Evolutionary conservation across 2,113 vertebrate genomes (phyloP).

Genomic region (Takifugu bimaculatus): DNA sequence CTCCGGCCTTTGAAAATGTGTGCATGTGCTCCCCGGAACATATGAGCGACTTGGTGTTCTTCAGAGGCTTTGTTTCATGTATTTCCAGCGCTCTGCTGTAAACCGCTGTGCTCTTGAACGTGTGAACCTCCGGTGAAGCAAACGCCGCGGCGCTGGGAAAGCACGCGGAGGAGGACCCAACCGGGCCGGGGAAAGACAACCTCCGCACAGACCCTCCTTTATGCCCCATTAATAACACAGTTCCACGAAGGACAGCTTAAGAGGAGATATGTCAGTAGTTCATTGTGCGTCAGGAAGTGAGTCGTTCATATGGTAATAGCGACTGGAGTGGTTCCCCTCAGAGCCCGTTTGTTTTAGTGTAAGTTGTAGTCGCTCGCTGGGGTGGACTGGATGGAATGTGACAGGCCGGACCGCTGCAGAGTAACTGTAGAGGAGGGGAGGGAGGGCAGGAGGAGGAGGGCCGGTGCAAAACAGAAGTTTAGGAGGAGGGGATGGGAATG

Average conservation of each 20-base stretch:
- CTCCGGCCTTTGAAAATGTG: conserved; percentile 42
- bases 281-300: conserved; percentile 62
- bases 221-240: conserved; percentile 58
- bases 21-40: conserved; percentile 43
- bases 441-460: conserved; percentile 24
- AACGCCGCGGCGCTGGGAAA: conserved; percentile 55
- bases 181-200: conserved; percentile 21
- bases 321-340: conserved; percentile 61
- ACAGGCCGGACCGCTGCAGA: conserved; percentile 49
- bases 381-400: conserved; percentile 67
- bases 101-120: conserved; percentile 52
- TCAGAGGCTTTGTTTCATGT: conserved; percentile 56
- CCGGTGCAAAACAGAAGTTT: conserved; percentile 24
- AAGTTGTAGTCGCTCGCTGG: conserved; percentile 67
- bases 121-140: conserved; percentile 33
- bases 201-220: conserved; percentile 63
- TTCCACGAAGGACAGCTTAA: conserved; percentile 55
- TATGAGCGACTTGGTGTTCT: conserved; percentile 28
- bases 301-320: conserved; percentile 72
- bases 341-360: conserved; percentile 67
- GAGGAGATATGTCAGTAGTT: conserved; percentile 62
- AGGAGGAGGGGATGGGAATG: conserved; percentile 26
- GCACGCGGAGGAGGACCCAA: conserved; percentile 23
- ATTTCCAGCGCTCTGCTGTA: conserved; percentile 47
- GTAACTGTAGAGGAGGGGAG: conserved; percentile 67